phyloP scores from a whole-genome alignment of 2,888 invertebrate genomes.

The Pedicia rivosa region DNA sequence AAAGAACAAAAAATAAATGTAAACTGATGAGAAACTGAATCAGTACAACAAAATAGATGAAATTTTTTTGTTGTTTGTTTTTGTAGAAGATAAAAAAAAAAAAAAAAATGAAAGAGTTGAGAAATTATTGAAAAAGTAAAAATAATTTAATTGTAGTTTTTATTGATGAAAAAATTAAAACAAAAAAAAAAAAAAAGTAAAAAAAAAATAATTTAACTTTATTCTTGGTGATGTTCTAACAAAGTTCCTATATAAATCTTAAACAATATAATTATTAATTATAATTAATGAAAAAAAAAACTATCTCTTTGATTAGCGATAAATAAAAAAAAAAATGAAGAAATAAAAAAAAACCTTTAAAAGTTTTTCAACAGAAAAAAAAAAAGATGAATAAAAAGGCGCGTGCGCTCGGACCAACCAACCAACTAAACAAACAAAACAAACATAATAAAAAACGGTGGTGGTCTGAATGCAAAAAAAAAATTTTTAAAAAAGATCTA shows the following conservation, averaged over 20 bases:
- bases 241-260: slow-evolving; percentile 16
- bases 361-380: too few relatives aligned
- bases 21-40: background rate
- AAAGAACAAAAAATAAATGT: slow-evolving; percentile 5
- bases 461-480: too few relatives aligned
- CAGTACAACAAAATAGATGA: background rate
- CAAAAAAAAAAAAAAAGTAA: background rate
- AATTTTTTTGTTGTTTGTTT: background rate
- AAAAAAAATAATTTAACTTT: background rate
- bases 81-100: background rate
- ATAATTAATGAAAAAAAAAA: too few relatives aligned
- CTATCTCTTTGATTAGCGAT: too few relatives aligned
- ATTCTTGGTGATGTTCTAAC: slow-evolving; percentile 16
- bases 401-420: too few relatives aligned
- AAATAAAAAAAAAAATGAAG: background rate
- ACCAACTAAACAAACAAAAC: too few relatives aligned
- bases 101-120: background rate
- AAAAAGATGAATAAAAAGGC: too few relatives aligned
- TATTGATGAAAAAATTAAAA: background rate
- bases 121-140: too few relatives aligned
- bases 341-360: background rate
- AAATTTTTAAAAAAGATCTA: too few relatives aligned
- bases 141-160: too few relatives aligned
- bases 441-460: too few relatives aligned
- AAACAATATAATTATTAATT: slow-evolving; percentile 7